Conservation (phyloP, 2,113 vertebrate species). For the Chinchilla lanigera region DNA sequence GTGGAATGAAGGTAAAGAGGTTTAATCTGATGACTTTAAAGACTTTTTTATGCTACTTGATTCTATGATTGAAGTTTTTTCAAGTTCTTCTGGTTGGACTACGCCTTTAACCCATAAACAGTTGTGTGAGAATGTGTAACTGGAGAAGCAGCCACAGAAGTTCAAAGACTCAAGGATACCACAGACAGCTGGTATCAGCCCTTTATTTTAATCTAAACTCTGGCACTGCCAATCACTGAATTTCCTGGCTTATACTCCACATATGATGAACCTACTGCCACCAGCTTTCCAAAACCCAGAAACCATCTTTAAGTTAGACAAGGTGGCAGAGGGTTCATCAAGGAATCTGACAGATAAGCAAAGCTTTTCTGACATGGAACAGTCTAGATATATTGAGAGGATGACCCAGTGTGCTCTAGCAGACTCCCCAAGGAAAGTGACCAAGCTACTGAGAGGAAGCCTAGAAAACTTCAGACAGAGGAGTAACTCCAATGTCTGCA, state of each 20-base stretch:
- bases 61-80: background rate
- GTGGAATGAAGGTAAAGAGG: background rate
- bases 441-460: background rate
- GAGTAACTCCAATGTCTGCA: background rate
- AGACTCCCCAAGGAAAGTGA: background rate
- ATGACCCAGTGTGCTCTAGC: background rate
- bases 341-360: background rate
- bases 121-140: background rate
- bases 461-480: background rate
- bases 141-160: background rate
- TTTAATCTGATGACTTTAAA: constrained; percentile 20
- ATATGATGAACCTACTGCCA: background rate
- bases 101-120: background rate
- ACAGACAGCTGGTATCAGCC: too few species aligned
- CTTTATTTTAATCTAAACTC: background rate
- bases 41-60: constrained; percentile 3
- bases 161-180: background rate
- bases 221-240: background rate
- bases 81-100: background rate
- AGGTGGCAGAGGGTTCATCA: background rate
- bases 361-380: constrained; percentile 25
- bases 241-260: background rate
- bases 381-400: background rate
- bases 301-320: background rate
- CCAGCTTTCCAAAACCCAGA: background rate